Conservation (phyloP, 2,888 invertebrate species). For the Teinopalpus imperialis region DNA sequence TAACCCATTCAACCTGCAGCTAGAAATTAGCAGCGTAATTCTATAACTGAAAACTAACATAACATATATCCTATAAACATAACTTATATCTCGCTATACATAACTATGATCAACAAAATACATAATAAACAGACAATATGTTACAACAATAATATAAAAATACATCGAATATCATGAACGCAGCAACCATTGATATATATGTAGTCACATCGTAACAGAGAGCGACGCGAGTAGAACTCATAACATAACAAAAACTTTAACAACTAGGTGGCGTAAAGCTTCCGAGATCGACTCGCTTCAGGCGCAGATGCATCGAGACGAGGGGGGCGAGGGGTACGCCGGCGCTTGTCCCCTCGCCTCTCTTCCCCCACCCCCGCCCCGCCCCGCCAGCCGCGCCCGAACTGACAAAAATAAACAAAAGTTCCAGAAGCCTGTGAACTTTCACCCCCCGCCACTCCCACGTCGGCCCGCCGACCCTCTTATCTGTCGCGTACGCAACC, state of each 20-base stretch:
- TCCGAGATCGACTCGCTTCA: neutral
- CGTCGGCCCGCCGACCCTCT: neutral
- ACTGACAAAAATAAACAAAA: slow-evolving; percentile 1
- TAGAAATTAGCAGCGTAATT: too few species aligned
- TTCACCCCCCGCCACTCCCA: slow-evolving; percentile 6
- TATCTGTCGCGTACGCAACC: neutral
- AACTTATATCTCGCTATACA: too few species aligned
- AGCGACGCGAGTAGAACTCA: too few species aligned
- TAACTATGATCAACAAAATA: too few species aligned
- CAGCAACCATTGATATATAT: too few species aligned
- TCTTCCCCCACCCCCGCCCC: neutral
- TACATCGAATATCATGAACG: too few species aligned
- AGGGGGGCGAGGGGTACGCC: neutral
- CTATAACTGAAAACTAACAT: too few species aligned
- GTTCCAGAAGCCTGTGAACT: neutral
- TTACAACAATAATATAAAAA: too few species aligned
- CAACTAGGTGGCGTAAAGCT: neutral
- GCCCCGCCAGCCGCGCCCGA: neutral
- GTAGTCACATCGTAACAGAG: too few species aligned
- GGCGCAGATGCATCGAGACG: neutral
- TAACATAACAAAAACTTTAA: neutral
- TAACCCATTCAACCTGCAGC: too few species aligned
- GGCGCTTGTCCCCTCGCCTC: neutral
- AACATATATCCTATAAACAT: too few species aligned
- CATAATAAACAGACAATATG: too few species aligned